Evolutionary conservation across 53 echinoderm and acorn worm genomes (phyloP), one percentile per base, ranked within the genome.

Genomic region (Astropecten irregularis): DNA sequence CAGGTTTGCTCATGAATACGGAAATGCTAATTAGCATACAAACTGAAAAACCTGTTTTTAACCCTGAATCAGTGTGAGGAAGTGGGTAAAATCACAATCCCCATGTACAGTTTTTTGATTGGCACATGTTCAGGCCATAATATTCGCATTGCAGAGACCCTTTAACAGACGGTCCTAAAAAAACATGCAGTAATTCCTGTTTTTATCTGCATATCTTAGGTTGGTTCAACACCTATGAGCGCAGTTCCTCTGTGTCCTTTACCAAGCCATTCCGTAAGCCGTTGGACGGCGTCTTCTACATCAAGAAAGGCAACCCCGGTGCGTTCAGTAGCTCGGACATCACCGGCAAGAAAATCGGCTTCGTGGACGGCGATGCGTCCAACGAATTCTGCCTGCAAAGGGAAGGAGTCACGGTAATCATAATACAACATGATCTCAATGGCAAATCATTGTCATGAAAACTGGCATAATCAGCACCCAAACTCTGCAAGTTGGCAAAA

Each of bases 151-250:
- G n/a, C n/a, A n/a, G n/a, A n/a, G n/a, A n/a, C n/a, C n/a, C n/a
- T n/a, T n/a, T n/a, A n/a, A n/a, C n/a, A n/a, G n/a, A n/a, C n/a
- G n/a, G n/a, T n/a, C n/a, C n/a, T n/a, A n/a, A n/a, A n/a, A n/a
- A n/a, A n/a, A n/a, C n/a, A n/a, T n/a, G n/a, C n/a, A n/a, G n/a
- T n/a, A n/a, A n/a, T n/a, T n/a, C n/a, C n/a, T n/a, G n/a, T n/a
- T n/a, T n/a, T n/a, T n/a, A n/a, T n/a, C n/a, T n/a, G n/a, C n/a
- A n/a, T n/a, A n/a, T n/a, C n/a, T 36, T 42, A 95, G 95, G 95
- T 26, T 95, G 95, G 95, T 84, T 63, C 33, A 48, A 73, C 22
- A 88, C 95, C 19, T 82, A 90, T 48, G 88, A 88, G 22, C 77
- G 95, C 21, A 68, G 38, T 4, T 51, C 87, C 42, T 88, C 92